phyloP scores from a whole-genome alignment of 2,113 vertebrate species.

The Micromys minutus region DNA sequence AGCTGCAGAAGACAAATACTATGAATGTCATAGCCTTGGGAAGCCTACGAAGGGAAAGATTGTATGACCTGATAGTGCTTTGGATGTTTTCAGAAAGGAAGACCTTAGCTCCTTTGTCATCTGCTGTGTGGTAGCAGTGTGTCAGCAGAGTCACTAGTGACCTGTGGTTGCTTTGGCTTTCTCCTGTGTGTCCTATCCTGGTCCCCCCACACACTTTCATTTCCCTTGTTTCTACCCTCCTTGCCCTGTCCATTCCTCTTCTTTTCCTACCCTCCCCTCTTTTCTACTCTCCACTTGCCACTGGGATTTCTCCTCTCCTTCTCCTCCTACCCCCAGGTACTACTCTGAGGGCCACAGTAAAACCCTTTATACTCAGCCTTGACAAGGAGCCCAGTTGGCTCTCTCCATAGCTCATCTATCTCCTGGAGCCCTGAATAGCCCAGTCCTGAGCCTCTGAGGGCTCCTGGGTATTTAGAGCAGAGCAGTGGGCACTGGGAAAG shows the following conservation, averaged over 20 bases:
- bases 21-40: neutral
- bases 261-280: neutral
- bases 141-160: neutral
- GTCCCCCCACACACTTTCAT: neutral
- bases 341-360: constrained; percentile 69
- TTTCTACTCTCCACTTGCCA: neutral
- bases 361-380: constrained; percentile 51
- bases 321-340: constrained; percentile 52
- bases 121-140: neutral
- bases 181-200: neutral
- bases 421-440: constrained; percentile 8
- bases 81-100: neutral
- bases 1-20: neutral
- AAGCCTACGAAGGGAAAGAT: neutral
- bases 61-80: neutral
- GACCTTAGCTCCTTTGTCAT: neutral
- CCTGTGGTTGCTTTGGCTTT: constrained; percentile 25
- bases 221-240: neutral
- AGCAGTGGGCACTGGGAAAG: neutral
- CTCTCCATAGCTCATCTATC: constrained; percentile 68
- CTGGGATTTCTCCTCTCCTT: neutral
- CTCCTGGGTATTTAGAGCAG: constrained; percentile 44
- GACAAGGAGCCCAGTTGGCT: constrained; percentile 57
- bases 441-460: constrained; percentile 54
- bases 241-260: neutral